A percentile compares a stretch with the other conserved stretches of the same genome.
phyloP scores from a whole-genome alignment of 2,797 vertebrate species.

The Cynodonichthys magdalenae region DNA sequence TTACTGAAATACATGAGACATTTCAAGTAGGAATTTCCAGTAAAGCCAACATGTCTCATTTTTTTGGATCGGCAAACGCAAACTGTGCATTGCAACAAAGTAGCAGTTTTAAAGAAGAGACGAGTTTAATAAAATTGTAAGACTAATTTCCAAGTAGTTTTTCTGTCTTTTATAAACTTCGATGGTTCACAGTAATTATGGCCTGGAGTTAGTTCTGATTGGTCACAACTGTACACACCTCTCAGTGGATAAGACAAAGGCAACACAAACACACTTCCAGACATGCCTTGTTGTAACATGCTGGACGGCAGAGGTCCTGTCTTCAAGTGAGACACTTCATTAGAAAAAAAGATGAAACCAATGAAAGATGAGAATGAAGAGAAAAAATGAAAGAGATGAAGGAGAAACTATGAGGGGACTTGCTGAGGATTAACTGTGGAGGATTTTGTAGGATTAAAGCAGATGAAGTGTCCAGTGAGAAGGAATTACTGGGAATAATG shows the following conservation, averaged over 20 bases:
- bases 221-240: conserved; percentile 16
- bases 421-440: conserved; percentile 38
- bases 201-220: conserved; percentile 51
- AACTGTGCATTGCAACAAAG: conserved; percentile 3
- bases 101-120: conserved; percentile 1
- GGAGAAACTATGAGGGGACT: conserved; percentile 37
- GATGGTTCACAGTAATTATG: conserved; percentile 53
- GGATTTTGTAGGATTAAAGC: conserved; percentile 55
- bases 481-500: conserved; percentile 54
- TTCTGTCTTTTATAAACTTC: conserved; percentile 18
- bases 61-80: background rate
- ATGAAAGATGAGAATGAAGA: conserved; percentile 4
- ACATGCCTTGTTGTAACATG: background rate
- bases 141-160: conserved; percentile 8
- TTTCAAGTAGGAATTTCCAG: conserved; percentile 1
- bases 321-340: conserved; percentile 37
- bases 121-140: conserved; percentile 26
- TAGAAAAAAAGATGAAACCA: conserved; percentile 11
- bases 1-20: background rate
- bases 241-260: conserved; percentile 5
- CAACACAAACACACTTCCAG: background rate
- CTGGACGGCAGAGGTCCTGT: conserved; percentile 6
- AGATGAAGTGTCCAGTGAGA: conserved; percentile 54
- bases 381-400: conserved; percentile 30
- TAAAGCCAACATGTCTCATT: background rate